Percentiles rank a stretch among this genome's conserved stretches.
phyloP scores from a whole-genome alignment of 2,113 vertebrate genomes.

The Stomatorhinus ivindoensis region DNA sequence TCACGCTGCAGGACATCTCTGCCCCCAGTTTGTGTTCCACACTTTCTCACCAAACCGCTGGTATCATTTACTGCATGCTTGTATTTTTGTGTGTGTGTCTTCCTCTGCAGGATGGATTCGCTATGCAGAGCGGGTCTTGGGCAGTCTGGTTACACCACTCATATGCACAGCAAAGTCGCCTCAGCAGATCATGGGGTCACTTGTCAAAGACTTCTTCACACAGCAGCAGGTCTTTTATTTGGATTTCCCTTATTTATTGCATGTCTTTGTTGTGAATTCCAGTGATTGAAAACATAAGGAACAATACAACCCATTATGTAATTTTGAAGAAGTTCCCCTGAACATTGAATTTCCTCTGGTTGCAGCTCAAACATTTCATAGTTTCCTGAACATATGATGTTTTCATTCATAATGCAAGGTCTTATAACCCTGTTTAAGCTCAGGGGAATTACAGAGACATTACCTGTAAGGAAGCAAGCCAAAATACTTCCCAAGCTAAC shows the following conservation, averaged over 20 bases:
- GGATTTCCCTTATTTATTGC: not conserved
- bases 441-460: not conserved
- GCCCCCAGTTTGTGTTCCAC: not conserved
- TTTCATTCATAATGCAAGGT: not conserved
- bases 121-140: constrained; percentile 83
- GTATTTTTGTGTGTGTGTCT: not conserved
- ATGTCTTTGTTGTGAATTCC: not conserved
- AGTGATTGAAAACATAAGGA: not conserved
- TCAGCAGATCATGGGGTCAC: constrained; percentile 92
- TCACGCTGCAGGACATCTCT: not conserved
- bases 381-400: not conserved
- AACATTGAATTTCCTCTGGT: not conserved
- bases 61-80: not conserved
- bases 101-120: constrained; percentile 79
- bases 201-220: constrained; percentile 89
- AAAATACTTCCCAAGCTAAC: not conserved
- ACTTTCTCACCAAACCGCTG: not conserved
- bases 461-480: not conserved
- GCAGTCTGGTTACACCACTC: constrained; percentile 79
- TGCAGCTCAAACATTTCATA: not conserved
- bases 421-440: not conserved
- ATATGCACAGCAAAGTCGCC: constrained; percentile 90
- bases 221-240: constrained; percentile 71
- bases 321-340: not conserved
- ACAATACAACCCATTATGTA: not conserved